Evolutionary conservation across 2,797 vertebrate species (phyloP).

Genomic region (Ciconia nigra): DNA sequence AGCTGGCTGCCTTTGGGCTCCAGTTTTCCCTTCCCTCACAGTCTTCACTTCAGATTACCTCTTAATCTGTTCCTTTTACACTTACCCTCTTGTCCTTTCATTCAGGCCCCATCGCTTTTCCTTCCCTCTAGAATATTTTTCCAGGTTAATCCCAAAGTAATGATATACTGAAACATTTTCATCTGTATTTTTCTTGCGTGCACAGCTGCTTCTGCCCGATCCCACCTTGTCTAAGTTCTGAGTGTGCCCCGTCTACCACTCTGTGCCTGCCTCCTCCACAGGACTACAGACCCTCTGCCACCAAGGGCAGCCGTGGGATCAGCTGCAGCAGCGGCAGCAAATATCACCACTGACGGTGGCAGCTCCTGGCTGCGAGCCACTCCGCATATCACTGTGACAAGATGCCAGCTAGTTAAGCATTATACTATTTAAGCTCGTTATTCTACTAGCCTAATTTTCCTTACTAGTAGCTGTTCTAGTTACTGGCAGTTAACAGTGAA

Average conservation of each 20-base stretch:
- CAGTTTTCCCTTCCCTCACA: neutral
- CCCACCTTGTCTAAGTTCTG: neutral
- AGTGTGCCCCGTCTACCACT: neutral
- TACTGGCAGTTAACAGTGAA: fast-evolving
- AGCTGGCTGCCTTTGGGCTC: neutral
- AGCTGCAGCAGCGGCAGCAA: neutral
- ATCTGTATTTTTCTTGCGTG: fast-evolving
- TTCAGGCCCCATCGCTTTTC: neutral
- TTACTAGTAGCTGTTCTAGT: neutral
- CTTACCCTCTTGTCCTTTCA: neutral
- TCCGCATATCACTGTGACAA: neutral
- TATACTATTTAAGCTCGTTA: neutral
- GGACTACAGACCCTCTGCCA: neutral
- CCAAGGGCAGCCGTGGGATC: neutral
- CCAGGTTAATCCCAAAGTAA: neutral
- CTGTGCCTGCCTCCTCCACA: neutral
- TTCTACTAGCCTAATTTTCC: neutral
- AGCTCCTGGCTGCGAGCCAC: neutral
- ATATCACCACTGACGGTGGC: neutral
- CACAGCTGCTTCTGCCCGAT: neutral
- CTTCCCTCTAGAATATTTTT: neutral
- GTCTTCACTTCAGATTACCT: neutral
- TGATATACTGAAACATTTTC: fast-evolving
- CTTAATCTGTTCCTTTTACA: neutral
- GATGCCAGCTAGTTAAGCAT: neutral